A percentile compares a stretch with the other conserved stretches of the same genome.
These are phyloP conservation scores for Penaeus vannamei DNA, from an alignment of 1,140 invertebrate genomes.

Conservation along the genomic window DNA sequence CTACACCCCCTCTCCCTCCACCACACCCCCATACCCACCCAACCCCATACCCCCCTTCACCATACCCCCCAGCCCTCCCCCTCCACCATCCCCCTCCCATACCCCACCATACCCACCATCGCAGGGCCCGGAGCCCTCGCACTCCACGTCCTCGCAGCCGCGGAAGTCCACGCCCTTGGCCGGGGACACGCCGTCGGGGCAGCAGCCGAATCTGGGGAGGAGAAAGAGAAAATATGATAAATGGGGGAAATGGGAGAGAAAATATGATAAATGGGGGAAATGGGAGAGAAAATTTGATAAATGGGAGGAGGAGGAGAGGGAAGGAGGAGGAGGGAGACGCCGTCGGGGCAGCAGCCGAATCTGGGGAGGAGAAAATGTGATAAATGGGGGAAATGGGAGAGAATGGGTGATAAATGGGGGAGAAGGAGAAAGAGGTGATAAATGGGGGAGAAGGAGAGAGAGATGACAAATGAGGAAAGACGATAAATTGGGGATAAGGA, in stretches of 20 bases:
- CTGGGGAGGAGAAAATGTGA: neutral
- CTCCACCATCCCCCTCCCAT: slow-evolving; percentile 75
- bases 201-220: slow-evolving; percentile 71
- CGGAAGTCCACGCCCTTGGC: slow-evolving; percentile 68
- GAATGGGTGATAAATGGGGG: no score
- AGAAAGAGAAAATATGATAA: neutral
- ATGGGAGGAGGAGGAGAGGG: neutral
- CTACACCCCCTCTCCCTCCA: neutral
- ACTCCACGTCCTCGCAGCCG: slow-evolving; percentile 71
- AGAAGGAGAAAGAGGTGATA: no score
- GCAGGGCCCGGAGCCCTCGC: slow-evolving; percentile 69
- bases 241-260: neutral
- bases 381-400: no score
- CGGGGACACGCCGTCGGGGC: slow-evolving; percentile 72
- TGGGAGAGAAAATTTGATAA: neutral
- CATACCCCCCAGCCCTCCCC: slow-evolving; percentile 74
- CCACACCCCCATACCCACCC: neutral
- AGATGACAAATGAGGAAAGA: no score
- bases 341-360: slow-evolving; percentile 73
- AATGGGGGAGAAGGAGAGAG: no score
- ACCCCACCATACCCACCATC: slow-evolving; percentile 77
- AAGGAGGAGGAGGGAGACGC: slow-evolving; percentile 9
- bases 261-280: neutral
- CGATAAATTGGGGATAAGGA: no score
- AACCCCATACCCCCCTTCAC: slow-evolving; percentile 73